phyloP scores from a whole-genome alignment of 2,797 vertebrate species.

The Phataginus tricuspis region DNA sequence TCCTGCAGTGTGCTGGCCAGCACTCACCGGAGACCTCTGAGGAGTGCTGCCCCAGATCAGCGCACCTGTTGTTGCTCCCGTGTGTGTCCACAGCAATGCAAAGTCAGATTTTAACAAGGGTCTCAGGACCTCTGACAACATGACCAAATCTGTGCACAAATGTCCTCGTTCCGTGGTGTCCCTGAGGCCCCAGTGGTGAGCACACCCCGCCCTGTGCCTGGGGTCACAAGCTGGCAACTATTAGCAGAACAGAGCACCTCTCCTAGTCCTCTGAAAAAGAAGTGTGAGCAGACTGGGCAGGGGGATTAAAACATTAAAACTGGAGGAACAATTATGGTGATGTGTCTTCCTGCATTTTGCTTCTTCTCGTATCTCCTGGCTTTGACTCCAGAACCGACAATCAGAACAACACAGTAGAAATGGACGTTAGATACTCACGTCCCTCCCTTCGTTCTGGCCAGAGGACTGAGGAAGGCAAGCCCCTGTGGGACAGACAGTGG shows the following conservation, averaged over 20 bases:
- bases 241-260: neutral
- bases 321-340: neutral
- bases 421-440: fast-evolving
- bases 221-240: neutral
- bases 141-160: neutral
- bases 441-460: neutral
- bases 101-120: neutral
- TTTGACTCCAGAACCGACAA: neutral
- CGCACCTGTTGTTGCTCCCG: too few species aligned
- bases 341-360: too few species aligned
- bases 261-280: neutral
- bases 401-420: neutral
- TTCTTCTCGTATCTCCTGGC: too few species aligned
- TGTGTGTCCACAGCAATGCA: fast-evolving
- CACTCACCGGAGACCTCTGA: fast-evolving
- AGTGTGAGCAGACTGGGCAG: neutral
- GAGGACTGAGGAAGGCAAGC: neutral
- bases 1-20: fast-evolving
- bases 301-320: too few species aligned
- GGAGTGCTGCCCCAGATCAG: fast-evolving
- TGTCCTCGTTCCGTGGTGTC: neutral
- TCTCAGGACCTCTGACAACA: neutral
- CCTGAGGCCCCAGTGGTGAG: neutral
- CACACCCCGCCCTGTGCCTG: neutral
- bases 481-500: neutral